Base-by-base conservation (phyloP, 2,113 vertebrate genomes). In the Aegotheles bennettii region DNA sequence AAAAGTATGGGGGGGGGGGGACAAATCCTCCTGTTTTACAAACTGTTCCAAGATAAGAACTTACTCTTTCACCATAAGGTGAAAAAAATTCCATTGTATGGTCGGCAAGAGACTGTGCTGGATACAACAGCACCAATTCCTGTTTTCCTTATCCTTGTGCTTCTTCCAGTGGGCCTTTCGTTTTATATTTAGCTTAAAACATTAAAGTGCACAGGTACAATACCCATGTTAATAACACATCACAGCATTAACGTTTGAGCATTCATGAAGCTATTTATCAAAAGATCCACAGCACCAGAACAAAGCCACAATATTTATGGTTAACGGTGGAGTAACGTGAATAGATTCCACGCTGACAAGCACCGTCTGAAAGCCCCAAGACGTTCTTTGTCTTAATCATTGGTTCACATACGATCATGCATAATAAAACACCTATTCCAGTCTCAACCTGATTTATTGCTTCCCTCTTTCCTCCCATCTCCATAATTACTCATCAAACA, bases 311-410 rank as follows among this genome's bases (percentile, higher is more conserved):
- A 79, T 73, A 94, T 94, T 94, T 95, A 94, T 77, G 64, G 70
- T 51, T 87, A 87, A 75, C 2, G 7, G 56, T 4, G 7, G 40
- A 78, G 73, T 33, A 68, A 89, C 2, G 0, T 50, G 61, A 84
- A 91, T 65, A 95, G 77, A 82, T 91, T 78, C 70, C 48, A 57
- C 0, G 3, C 80, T 87, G 84, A 87, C 70, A 91, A 93, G 84
- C 60, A 89, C 35, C 25, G 45, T 8, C 64, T 84, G 87, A 87
- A 93, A 93, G 78, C 77, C 53, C 61, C 56, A 69, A 84, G 65
- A 94, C 25, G 16, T 87, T 93, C 81, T 90, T 89, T 95, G 69
- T 95, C 89, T 96, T 95, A 96, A 94, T 91, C 94, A 89, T 61
- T 87, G 51, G 69, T 93, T 95, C 89, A 84, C 73, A 87, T 18